Base-by-base conservation (phyloP, 2,888 invertebrate genomes). In the Drosophila recens region DNA sequence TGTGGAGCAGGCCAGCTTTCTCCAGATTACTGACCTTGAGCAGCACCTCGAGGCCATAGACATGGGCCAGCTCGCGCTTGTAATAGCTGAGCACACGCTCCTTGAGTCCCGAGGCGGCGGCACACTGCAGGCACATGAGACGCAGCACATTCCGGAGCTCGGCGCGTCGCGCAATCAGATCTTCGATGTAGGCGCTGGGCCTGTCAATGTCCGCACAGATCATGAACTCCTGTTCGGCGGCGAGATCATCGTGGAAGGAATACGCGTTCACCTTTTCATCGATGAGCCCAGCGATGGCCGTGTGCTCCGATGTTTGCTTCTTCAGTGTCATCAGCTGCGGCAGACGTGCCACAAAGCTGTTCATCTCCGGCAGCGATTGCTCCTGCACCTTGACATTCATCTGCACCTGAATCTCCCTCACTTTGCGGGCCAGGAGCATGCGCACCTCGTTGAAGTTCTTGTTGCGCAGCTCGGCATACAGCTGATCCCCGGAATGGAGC, bases 301-400 rank as follows among this genome's bases (percentile, higher is more conserved):
- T 98, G 90, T 99, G 98, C 92, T 94, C 93, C 36, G 96, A 96
- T n/a, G 98, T 93, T 1, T 97, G 97, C 90, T 96, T 96, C 90
- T 98, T 98, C 77, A 96, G 96, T 20, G 96, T 96, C 89, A 98
- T 93, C 93, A 99, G 95, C 82, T 96, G 96, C 0, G 98, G 98
- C 75, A 99, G 93, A 57, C 96, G 95, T 38, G 97, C 96, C 3
- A 99, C 98, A 92, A 98, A 98, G 89, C 97, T 95, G 91, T 98
- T 98, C 93, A 99, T 97, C 93, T 98, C 98, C 87, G 97, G 97
- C n/a, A 99, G 96, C 0, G 98, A 96, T 91, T 97, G 97, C 62
- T 97, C 96, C 53, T 95, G 95, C 90, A 97, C 96, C 33, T 96
- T 94, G 90, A 98, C 97, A 92, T 97, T 96, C 90, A 97, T 94